Conservation (phyloP, 1,140 invertebrate species). For the Heliconius hermathena region DNA sequence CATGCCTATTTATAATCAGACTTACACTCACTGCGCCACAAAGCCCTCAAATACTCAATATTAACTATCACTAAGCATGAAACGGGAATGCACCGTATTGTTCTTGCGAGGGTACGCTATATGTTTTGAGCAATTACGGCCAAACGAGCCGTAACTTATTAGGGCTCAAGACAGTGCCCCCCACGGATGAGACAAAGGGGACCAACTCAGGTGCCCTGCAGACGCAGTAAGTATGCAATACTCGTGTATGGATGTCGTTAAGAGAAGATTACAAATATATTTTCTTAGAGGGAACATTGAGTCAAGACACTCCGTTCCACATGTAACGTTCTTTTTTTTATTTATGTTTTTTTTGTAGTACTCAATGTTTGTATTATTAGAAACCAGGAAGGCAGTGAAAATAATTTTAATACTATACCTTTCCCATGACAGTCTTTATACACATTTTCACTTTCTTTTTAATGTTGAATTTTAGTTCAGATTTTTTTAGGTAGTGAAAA, state of each 20-base stretch:
- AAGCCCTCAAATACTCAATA: background rate
- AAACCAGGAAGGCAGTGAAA: too few relatives aligned
- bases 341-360: too few relatives aligned
- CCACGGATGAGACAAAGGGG: background rate
- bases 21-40: background rate
- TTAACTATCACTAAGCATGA: background rate
- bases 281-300: too few relatives aligned
- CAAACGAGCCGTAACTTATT: conserved; percentile 21
- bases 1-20: too few relatives aligned
- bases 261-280: background rate
- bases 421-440: too few relatives aligned
- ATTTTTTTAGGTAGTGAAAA: too few relatives aligned
- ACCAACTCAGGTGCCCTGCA: conserved; percentile 16
- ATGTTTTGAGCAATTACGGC: conserved; percentile 6
- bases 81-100: background rate
- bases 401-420: too few relatives aligned
- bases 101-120: conserved; percentile 4
- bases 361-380: too few relatives aligned
- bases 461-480: too few relatives aligned
- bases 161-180: conserved; percentile 15
- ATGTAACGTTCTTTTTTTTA: too few relatives aligned
- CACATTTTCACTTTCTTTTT: too few relatives aligned
- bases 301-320: too few relatives aligned
- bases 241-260: background rate
- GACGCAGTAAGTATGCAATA: background rate